Evolutionary conservation across 2,113 vertebrate species (phyloP).

Genomic region (Colistium nudipinnis): DNA sequence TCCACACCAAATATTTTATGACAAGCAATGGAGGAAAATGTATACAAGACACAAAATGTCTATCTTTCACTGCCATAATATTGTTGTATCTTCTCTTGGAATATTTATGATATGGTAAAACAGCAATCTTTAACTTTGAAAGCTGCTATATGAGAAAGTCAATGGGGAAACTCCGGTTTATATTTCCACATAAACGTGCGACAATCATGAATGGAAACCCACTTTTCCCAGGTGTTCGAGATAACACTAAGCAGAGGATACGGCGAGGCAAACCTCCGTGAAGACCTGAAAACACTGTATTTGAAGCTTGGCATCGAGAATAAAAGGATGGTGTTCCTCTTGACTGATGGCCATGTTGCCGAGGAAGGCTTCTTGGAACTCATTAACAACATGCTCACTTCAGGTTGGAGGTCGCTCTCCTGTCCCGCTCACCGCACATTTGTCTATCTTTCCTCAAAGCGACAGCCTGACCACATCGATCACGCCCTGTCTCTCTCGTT

Average conservation of each 20-base stretch:
- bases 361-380: constrained; percentile 97
- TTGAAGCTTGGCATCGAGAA: constrained; percentile 90
- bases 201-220: neutral
- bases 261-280: constrained; percentile 86
- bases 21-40: neutral
- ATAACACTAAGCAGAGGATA: constrained; percentile 92
- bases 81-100: neutral
- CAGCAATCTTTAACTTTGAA: neutral
- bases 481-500: neutral
- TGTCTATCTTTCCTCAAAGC: constrained; percentile 12
- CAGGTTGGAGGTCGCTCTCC: constrained; percentile 79
- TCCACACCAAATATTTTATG: neutral
- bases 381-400: constrained; percentile 98
- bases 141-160: neutral
- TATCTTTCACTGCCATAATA: neutral
- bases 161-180: neutral
- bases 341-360: constrained; percentile 91
- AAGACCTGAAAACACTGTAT: constrained; percentile 92
- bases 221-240: constrained; percentile 88
- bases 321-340: constrained; percentile 90
- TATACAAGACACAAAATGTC: neutral
- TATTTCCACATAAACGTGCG: neutral
- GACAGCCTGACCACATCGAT: neutral
- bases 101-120: neutral
- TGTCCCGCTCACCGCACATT: neutral